These are phyloP conservation scores for Pemphredon lugubris DNA, from an alignment of 2,888 invertebrate species.

Conservation along the genomic window DNA sequence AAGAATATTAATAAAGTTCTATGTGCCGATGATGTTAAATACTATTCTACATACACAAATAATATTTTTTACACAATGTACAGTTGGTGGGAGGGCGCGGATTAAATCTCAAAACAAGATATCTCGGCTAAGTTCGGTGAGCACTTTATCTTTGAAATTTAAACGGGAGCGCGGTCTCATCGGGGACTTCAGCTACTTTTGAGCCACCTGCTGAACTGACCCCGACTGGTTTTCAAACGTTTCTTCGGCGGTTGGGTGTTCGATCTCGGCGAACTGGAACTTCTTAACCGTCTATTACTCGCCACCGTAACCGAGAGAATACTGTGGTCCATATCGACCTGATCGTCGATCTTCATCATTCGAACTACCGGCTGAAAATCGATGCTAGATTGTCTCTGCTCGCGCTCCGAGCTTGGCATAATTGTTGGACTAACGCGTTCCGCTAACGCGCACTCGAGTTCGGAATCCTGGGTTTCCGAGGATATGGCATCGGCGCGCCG, in stretches of 20 bases:
- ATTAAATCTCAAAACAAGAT: slow-evolving; percentile 63
- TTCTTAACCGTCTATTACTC: slow-evolving; percentile 78
- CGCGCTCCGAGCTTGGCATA: slow-evolving; percentile 66
- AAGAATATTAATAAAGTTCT: slow-evolving; percentile 68
- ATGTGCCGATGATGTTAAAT: slow-evolving; percentile 74
- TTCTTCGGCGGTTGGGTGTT: slow-evolving; percentile 71
- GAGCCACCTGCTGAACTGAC: slow-evolving; percentile 75
- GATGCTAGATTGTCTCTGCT: slow-evolving; percentile 77
- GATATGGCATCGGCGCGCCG: slow-evolving; percentile 41
- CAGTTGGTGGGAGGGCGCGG: slow-evolving; percentile 43
- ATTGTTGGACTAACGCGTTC: slow-evolving; percentile 70
- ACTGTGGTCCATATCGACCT: slow-evolving; percentile 78
- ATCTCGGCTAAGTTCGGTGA: slow-evolving; percentile 25
- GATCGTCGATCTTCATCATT: slow-evolving; percentile 85
- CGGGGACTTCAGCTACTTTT: slow-evolving; percentile 76
- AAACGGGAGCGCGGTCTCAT: slow-evolving; percentile 36
- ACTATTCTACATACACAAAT: slow-evolving; percentile 78
- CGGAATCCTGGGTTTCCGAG: slow-evolving; percentile 66
- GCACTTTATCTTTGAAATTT: slow-evolving; percentile 53
- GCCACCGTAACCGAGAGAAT: slow-evolving; percentile 77
- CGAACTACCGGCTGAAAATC: slow-evolving; percentile 86
- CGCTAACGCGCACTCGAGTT: slow-evolving; percentile 66
- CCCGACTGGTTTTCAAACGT: slow-evolving; percentile 70
- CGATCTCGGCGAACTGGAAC: slow-evolving; percentile 76
- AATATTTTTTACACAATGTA: slow-evolving; percentile 78